Evolutionary conservation across 2,888 invertebrate genomes (phyloP).

Genomic region (Drosophila algonquin): DNA sequence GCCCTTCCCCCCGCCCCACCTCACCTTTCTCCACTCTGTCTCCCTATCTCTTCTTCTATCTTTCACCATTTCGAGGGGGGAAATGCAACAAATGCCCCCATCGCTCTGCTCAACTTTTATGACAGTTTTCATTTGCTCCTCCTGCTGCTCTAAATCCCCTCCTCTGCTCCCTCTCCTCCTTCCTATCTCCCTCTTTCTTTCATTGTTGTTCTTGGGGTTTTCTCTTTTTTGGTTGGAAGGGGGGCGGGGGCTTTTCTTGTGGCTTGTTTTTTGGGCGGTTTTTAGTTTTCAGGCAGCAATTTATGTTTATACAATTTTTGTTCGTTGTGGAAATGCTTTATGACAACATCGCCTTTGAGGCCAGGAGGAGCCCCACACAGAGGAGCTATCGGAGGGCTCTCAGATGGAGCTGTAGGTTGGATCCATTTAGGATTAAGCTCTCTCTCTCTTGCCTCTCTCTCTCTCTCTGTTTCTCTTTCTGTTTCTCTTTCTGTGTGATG

Average conservation of each 20-base stretch:
- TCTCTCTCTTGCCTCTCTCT: too few relatives aligned
- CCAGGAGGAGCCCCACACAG: background rate
- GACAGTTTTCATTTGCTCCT: conserved; percentile 46
- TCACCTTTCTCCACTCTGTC: too few relatives aligned
- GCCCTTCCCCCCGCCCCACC: background rate
- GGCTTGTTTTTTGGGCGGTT: conserved; percentile 44
- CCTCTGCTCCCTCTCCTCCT: too few relatives aligned
- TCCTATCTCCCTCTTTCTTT: background rate
- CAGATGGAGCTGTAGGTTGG: too few relatives aligned
- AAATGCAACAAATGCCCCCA: conserved; percentile 10
- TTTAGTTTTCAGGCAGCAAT: conserved; percentile 56
- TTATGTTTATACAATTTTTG: conserved; percentile 48
- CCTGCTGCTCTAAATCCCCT: background rate
- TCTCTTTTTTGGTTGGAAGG: background rate
- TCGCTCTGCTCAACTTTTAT: conserved; percentile 50
- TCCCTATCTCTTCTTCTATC: too few relatives aligned
- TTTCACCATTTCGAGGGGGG: background rate
- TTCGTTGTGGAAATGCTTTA: conserved; percentile 47
- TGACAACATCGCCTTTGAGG: conserved; percentile 45
- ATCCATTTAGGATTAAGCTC: background rate
- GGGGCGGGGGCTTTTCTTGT: conserved; percentile 1
- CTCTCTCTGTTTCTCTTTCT: too few relatives aligned
- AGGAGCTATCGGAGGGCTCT: background rate
- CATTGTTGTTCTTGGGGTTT: background rate
- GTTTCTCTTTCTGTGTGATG: background rate